Base-by-base conservation (phyloP, 1,140 invertebrate genomes). In the Galleria mellonella region DNA sequence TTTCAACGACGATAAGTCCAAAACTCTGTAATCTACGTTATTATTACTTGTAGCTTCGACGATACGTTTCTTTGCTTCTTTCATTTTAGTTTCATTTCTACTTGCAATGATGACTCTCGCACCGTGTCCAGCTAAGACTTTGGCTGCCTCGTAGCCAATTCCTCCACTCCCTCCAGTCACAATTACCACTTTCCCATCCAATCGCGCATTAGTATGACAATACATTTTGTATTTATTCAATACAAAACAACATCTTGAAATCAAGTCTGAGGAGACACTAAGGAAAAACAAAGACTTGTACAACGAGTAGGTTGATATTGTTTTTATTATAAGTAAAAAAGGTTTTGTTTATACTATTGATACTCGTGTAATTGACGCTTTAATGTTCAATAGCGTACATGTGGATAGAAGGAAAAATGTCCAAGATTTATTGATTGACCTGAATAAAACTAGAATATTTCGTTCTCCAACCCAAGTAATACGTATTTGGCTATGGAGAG, bases 121-220 rank as follows among this genome's bases (percentile, higher is more conserved):
- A 28, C 91, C 89, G 56, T 89, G 72, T 55, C 79, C 84, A 0
- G 92, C 93, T 51, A 95, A 75, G 53, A 90, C 89, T 51, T 86
- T 75, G 0, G 91, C 92, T 30, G 92, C 90, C 85, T 94, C 93
- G 84, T 91, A 93, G 7, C 95, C 95, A 61, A 97, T 94, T 0
- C 95, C 96, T 44, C 91, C 90, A 75, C 94, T 96, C 2, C 92
- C 91, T 45, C 96, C 95, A 9, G 95, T 96, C 7, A 97, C 83
- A 27, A 97, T 89, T 0, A 91, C 89, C 10, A 94, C 89, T 87
- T 96, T 95, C 0, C 88, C 91, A 42, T 78, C 61, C 8, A 84
- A 43, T n/a, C 60, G 64, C 4, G 58, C 54, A 6, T 49, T 47
- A 6, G 2, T 23, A 3, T 6, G 17, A 23, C 17, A 23, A 23